Evolutionary conservation across 2,797 vertebrate genomes (phyloP).

Genomic region (Muscicapa comitata): DNA sequence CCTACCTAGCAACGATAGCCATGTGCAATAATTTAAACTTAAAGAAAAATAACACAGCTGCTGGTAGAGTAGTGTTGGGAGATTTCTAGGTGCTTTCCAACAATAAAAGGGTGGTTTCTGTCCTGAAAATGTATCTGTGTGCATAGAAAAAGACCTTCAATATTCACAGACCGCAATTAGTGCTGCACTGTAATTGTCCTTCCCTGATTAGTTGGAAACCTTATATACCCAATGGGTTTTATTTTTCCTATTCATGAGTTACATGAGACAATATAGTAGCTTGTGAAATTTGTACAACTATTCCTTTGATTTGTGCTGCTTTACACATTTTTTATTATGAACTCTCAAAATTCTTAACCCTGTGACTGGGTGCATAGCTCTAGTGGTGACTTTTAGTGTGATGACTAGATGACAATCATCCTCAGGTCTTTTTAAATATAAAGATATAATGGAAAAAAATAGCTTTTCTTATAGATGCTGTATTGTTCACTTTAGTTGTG

Average conservation of each 20-base stretch:
- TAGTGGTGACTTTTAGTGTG: not conserved
- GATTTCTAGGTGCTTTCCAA: slow-evolving; percentile 28
- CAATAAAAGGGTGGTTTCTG: slow-evolving; percentile 14
- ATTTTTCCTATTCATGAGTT: not conserved
- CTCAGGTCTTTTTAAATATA: not conserved
- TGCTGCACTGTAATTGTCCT: not conserved
- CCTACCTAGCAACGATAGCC: slow-evolving; percentile 45
- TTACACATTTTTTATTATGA: not conserved
- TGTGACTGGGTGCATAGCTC: not conserved
- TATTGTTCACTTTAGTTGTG: not conserved
- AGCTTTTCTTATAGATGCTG: not conserved
- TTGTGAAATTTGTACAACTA: not conserved
- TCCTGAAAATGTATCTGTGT: not conserved
- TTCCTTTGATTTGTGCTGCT: not conserved
- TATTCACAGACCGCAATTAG: slow-evolving; percentile 14
- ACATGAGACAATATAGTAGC: not conserved
- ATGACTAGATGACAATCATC: not conserved
- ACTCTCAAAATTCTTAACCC: not conserved
- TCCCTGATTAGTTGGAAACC: not conserved
- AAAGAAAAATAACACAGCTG: slow-evolving; percentile 39
- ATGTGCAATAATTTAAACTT: slow-evolving; percentile 12
- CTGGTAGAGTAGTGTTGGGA: not conserved
- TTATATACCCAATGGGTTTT: not conserved
- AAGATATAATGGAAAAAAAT: not conserved
- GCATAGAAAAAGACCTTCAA: not conserved